Percentiles rank a stretch among this genome's conserved stretches.
Conservation (phyloP, 2,797 vertebrate genomes). For the Tympanoctomys barrerae region DNA sequence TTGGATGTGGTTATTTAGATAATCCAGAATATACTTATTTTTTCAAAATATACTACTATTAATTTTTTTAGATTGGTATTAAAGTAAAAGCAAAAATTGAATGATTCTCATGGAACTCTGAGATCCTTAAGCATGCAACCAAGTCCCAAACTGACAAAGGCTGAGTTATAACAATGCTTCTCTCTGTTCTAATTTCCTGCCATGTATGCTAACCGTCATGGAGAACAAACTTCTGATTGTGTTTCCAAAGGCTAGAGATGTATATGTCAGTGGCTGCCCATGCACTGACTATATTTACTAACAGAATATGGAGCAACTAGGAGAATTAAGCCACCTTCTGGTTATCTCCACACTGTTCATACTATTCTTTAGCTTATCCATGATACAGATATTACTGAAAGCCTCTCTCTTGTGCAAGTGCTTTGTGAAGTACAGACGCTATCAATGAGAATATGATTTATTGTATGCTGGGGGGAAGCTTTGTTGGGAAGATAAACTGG, state of each 20-base stretch:
- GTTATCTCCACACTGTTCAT: neutral
- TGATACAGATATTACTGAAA: neutral
- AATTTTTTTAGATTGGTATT: neutral
- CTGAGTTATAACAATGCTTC: neutral
- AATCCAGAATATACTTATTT: neutral
- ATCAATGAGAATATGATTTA: neutral
- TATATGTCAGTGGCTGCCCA: neutral
- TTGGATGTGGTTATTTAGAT: slow-evolving; percentile 7
- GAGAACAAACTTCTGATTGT: neutral
- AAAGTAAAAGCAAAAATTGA: slow-evolving; percentile 13
- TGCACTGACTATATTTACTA: neutral
- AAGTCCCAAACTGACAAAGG: neutral
- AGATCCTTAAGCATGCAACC: neutral
- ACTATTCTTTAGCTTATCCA: neutral
- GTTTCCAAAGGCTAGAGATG: neutral
- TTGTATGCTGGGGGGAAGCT: neutral
- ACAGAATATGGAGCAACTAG: neutral
- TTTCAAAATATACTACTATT: neutral
- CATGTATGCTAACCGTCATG: neutral
- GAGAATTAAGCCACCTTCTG: neutral
- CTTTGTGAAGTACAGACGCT: neutral
- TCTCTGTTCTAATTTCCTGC: neutral
- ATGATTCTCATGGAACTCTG: neutral
- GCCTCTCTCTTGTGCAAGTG: neutral
- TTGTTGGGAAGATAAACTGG: neutral